Percentiles rank a stretch among this genome's conserved stretches.
Evolutionary conservation across 2,888 invertebrate genomes (phyloP).

Genomic region (Acrobasis repandana): DNA sequence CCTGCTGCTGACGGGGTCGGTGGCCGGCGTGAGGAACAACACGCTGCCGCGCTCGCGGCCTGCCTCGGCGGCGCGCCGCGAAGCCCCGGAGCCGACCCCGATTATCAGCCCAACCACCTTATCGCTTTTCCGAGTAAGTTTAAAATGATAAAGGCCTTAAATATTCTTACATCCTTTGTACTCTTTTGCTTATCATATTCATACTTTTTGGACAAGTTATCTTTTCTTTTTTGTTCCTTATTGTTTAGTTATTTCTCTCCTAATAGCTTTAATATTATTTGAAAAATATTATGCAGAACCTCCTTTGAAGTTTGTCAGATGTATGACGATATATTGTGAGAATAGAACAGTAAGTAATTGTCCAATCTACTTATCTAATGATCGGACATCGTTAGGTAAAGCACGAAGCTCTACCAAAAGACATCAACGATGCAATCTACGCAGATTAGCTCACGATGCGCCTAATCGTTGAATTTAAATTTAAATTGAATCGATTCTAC

Average conservation of each 20-base stretch:
- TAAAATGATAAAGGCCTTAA: neutral
- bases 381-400: neutral
- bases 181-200: constrained; percentile 1
- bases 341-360: too few species aligned
- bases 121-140: constrained; percentile 75
- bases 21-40: constrained; percentile 71
- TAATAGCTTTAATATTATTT: too few species aligned
- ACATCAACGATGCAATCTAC: constrained; percentile 31
- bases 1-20: constrained; percentile 63
- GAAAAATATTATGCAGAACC: too few species aligned
- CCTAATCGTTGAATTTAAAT: constrained; percentile 7
- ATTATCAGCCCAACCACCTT: constrained; percentile 65
- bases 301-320: too few species aligned
- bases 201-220: too few species aligned
- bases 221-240: too few species aligned
- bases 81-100: constrained; percentile 49
- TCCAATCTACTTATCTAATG: constrained; percentile 1
- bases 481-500: constrained; percentile 7
- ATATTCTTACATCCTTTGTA: neutral
- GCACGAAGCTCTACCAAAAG: constrained; percentile 25
- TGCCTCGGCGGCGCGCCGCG: constrained; percentile 55
- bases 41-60: constrained; percentile 71
- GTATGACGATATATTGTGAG: too few species aligned
- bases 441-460: constrained; percentile 19
- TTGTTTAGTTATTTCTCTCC: too few species aligned